Percentiles rank a stretch among this genome's conserved stretches.
Conservation (phyloP, 2,888 invertebrate species). For the Limnephilus lunatus region DNA sequence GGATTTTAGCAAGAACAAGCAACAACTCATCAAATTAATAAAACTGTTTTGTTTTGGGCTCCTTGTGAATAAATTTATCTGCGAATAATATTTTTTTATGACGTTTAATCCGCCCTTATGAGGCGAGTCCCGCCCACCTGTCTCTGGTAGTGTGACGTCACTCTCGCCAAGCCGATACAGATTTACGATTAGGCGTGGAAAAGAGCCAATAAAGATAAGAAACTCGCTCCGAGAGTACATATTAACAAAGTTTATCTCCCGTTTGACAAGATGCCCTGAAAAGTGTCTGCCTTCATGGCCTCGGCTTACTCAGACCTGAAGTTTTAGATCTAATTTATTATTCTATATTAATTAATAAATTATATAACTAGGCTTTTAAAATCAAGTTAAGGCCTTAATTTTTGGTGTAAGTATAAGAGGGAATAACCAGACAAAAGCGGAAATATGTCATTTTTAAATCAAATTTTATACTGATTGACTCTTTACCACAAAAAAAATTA, state of each 20-base stretch:
- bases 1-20: background rate
- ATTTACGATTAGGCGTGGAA: background rate
- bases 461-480: too few relatives aligned
- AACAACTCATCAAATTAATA: background rate
- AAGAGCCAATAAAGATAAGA: background rate
- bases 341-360: background rate
- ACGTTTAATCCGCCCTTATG: background rate
- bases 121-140: background rate
- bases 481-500: too few relatives aligned
- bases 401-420: background rate
- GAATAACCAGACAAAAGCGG: too few relatives aligned
- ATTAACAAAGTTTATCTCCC: slow-evolving; percentile 2
- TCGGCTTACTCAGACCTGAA: background rate
- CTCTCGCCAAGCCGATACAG: background rate
- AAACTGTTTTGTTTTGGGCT: background rate
- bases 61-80: background rate
- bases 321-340: background rate
- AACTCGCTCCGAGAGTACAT: background rate
- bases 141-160: background rate
- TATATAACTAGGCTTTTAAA: background rate
- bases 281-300: background rate
- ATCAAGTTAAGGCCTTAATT: background rate
- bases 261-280: background rate
- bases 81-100: background rate
- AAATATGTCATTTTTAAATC: too few relatives aligned